These are phyloP conservation scores for Lepidocyrtinus sp. DNA, from an alignment of 2,888 invertebrate species.

Conservation along the genomic window DNA sequence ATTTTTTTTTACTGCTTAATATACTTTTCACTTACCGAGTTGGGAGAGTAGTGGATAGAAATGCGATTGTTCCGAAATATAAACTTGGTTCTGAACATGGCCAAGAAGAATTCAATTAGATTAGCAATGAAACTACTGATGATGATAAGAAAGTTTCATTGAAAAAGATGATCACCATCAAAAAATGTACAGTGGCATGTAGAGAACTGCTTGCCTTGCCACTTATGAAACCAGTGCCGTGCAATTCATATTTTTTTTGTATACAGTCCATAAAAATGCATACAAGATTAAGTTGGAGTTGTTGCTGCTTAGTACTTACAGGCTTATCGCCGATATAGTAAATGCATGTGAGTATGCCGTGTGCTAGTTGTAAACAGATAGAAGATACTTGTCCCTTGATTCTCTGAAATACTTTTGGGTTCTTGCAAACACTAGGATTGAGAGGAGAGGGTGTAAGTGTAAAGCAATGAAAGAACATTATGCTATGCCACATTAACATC, in stretches of 20 bases:
- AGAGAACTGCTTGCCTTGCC: constrained; percentile 26
- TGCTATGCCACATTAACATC: neutral
- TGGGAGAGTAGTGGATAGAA: constrained; percentile 16
- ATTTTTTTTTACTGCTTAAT: too few species aligned
- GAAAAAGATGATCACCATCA: constrained; percentile 37
- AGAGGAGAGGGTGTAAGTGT: constrained; percentile 9
- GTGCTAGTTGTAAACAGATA: neutral
- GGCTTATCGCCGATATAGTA: neutral
- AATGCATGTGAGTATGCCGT: neutral
- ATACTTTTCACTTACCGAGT: constrained; percentile 44
- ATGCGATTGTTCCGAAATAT: constrained; percentile 35
- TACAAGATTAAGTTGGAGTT: neutral
- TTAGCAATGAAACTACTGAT: constrained; percentile 46
- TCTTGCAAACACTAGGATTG: neutral
- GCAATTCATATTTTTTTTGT: neutral
- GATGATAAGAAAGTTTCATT: constrained; percentile 56
- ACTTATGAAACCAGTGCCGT: neutral
- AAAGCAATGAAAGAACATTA: constrained; percentile 7
- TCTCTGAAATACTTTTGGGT: neutral
- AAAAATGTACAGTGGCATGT: too few species aligned
- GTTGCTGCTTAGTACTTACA: neutral
- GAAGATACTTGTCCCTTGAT: neutral
- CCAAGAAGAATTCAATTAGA: constrained; percentile 30
- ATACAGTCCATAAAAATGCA: neutral
- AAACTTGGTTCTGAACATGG: constrained; percentile 30